These are phyloP conservation scores for Athalia cordata DNA, from an alignment of 2,888 invertebrate species.

Conservation along the genomic window DNA sequence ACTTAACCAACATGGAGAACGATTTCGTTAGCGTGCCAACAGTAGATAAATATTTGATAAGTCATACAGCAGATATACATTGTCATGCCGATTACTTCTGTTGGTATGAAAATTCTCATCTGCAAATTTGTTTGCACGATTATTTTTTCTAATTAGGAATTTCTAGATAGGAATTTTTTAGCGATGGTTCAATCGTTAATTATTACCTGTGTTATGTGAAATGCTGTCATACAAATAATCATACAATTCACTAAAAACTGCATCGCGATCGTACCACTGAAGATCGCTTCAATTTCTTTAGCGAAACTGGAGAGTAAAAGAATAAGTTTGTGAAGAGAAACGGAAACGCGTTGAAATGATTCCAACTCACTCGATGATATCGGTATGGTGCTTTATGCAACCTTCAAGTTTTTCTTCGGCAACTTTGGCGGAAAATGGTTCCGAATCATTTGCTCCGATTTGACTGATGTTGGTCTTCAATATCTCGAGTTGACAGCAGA, in stretches of 20 bases:
- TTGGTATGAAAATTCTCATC: constrained; percentile 58
- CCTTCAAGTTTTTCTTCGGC: constrained; percentile 50
- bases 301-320: constrained; percentile 56
- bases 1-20: constrained; percentile 58
- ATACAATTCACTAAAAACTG: constrained; percentile 62
- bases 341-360: neutral
- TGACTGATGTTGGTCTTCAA: constrained; percentile 55
- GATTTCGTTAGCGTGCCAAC: constrained; percentile 65
- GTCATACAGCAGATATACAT: constrained; percentile 60
- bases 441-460: constrained; percentile 47
- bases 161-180: neutral
- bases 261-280: constrained; percentile 57
- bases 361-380: constrained; percentile 57
- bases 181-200: neutral
- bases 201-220: constrained; percentile 60
- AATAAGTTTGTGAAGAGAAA: neutral
- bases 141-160: neutral
- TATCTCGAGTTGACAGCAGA: constrained; percentile 62
- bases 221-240: constrained; percentile 61
- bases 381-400: constrained; percentile 56
- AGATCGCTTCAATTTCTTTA: constrained; percentile 59
- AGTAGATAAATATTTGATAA: constrained; percentile 65
- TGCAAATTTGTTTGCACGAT: constrained; percentile 43
- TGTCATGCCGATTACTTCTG: constrained; percentile 58
- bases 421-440: neutral